Conservation (phyloP, 92 coral and sea anemone genomes). For the Phenganax stokvisi region DNA sequence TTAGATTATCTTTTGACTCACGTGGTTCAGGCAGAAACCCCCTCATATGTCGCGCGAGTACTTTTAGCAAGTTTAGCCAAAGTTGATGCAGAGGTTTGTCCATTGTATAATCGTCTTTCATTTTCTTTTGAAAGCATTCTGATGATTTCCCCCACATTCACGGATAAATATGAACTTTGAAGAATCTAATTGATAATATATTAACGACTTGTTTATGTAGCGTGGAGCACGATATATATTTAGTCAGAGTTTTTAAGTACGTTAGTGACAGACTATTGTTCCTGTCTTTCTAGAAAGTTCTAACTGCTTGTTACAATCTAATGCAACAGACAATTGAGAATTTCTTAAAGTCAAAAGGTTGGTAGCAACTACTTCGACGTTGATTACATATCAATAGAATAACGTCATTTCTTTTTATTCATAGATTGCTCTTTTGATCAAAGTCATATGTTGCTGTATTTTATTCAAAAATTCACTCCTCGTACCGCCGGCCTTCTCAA, state of each 20-base stretch:
- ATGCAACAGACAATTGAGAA: background rate
- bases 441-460: conserved; percentile 31
- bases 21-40: conserved; percentile 56
- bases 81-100: conserved; percentile 64
- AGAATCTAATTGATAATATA: no score
- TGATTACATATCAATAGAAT: background rate
- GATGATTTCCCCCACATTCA: no score
- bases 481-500: conserved; percentile 59
- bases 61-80: conserved; percentile 52
- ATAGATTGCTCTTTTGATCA: conserved; percentile 31
- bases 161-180: no score
- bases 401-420: background rate
- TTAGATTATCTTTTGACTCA: conserved; percentile 54
- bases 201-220: no score
- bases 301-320: background rate
- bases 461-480: conserved; percentile 58
- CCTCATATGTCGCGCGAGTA: conserved; percentile 51
- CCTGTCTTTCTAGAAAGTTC: conserved; percentile 10
- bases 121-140: no score
- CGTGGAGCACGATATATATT: no score
- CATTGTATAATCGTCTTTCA: background rate
- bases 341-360: conserved; percentile 13
- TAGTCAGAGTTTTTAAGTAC: no score
- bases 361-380: background rate
- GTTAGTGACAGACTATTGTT: background rate